Evolutionary conservation across 2,888 invertebrate genomes (phyloP), one percentile per base, ranked within the genome.

Genomic region (Amphiduros pacificus): DNA sequence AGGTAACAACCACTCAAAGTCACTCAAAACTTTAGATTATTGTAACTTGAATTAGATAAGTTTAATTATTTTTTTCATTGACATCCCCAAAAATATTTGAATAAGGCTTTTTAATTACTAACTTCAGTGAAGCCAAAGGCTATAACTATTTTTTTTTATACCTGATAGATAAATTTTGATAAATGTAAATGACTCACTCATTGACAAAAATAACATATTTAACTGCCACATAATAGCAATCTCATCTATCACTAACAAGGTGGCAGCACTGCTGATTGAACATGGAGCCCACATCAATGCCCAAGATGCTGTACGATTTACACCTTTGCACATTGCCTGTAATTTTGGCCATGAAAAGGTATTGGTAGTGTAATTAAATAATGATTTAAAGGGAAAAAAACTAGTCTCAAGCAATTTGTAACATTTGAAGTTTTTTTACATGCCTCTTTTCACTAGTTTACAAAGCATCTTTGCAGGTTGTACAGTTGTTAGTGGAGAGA

Each of bases 271-370:
- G 29, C 69, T 84, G 44, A 57, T 82, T 22, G 74, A 77, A 2
- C 72, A 74, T 62, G 83, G 83, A 31, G 83, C 83, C 4, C 68
- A 77, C n/a, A 73, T 82, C 27, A 75, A 81, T 61, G 71, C 74
- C 11, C 73, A 72, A 20, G 84, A 85, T 74, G 82, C 82, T 64
- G 83, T 84, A 6, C 78, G 80, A 58, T 84, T 84, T 67, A 80
- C 84, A 0, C 81, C 84, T 0, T 71, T 85, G 2, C 84, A 84
- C 70, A 78, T 84, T 56, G 84, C 84, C 22, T 80, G 81, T 52
- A 83, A 83, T 66, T 84, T 82, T 71, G 83, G 82, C 1, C 80
- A 84, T 74, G 84, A 84, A 61, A 76, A 81, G 74, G 84, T 83
- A 50, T 31, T 60, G 44, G 24, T n/a, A 14, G 14, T 32, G 1